Conservation (phyloP, 1,140 invertebrate genomes). For the Cepaea nemoralis region DNA sequence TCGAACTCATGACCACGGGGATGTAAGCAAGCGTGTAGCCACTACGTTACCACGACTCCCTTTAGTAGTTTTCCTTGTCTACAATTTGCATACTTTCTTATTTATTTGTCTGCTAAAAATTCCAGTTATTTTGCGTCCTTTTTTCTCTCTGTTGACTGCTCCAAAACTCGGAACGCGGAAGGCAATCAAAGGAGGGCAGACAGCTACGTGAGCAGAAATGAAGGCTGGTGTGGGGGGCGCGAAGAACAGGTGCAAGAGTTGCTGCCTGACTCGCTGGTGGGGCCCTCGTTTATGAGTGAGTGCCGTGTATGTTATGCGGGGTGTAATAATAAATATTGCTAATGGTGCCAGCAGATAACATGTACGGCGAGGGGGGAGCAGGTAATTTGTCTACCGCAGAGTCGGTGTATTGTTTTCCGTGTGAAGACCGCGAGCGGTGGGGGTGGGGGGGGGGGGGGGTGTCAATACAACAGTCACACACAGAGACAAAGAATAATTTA, state of each 20-base stretch:
- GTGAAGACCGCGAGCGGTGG: too few species aligned
- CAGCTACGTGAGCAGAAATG: neutral
- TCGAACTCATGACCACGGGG: too few species aligned
- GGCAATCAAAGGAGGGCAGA: neutral
- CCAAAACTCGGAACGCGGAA: neutral
- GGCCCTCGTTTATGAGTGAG: neutral
- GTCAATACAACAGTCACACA: too few species aligned
- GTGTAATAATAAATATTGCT: conserved; percentile 11
- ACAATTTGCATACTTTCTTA: neutral
- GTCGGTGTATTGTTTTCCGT: too few species aligned
- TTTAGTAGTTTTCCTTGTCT: too few species aligned
- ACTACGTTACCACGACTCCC: too few species aligned
- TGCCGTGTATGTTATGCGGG: conserved; percentile 3
- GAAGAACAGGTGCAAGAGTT: neutral
- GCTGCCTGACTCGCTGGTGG: neutral
- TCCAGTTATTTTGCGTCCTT: neutral
- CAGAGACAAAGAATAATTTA: too few species aligned
- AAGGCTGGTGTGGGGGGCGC: neutral
- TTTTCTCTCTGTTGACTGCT: neutral
- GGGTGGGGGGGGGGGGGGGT: too few species aligned
- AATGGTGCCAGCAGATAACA: conserved; percentile 3
- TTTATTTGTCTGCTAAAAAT: neutral
- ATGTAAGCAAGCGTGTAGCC: too few species aligned
- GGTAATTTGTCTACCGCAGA: conserved; percentile 12
- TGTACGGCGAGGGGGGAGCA: neutral